phyloP scores from a whole-genome alignment of 1,140 invertebrate genomes.

The Drosophila jambulina region DNA sequence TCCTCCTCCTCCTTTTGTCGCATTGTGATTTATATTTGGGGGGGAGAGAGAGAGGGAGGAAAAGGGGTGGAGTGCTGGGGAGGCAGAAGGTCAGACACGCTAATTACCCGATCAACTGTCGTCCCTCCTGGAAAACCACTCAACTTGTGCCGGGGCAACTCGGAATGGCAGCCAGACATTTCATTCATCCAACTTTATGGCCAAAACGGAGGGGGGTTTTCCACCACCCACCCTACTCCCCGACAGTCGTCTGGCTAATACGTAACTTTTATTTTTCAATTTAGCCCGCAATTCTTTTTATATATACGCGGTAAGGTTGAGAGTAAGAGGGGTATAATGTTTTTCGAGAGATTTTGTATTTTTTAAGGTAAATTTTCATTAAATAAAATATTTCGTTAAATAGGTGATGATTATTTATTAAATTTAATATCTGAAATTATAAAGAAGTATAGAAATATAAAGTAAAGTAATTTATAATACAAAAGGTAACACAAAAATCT shows the following conservation, averaged over 20 bases:
- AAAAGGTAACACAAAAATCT: background rate
- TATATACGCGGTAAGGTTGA: background rate
- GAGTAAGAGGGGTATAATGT: background rate
- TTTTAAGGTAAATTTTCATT: too few species aligned
- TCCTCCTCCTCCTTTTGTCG: constrained; percentile 1
- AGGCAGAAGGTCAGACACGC: constrained; percentile 64
- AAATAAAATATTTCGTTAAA: too few species aligned
- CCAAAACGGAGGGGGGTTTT: background rate
- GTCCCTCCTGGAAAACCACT: constrained; percentile 18
- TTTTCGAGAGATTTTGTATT: background rate
- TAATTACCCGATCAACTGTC: constrained; percentile 77
- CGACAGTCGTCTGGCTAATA: constrained; percentile 58
- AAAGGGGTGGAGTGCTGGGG: background rate
- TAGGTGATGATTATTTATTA: too few species aligned
- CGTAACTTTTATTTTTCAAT: constrained; percentile 84
- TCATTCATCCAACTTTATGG: constrained; percentile 76
- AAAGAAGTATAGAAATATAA: too few species aligned
- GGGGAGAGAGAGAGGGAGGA: too few species aligned
- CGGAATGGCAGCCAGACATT: constrained; percentile 70
- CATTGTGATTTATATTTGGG: constrained; percentile 47
- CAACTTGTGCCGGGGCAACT: constrained; percentile 16
- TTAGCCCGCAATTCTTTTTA: constrained; percentile 53
- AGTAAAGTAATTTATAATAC: background rate
- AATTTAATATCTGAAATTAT: too few species aligned
- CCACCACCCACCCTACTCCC: too few species aligned